Conservation (phyloP, 1,140 invertebrate species). For the Nasonia longicornis region DNA sequence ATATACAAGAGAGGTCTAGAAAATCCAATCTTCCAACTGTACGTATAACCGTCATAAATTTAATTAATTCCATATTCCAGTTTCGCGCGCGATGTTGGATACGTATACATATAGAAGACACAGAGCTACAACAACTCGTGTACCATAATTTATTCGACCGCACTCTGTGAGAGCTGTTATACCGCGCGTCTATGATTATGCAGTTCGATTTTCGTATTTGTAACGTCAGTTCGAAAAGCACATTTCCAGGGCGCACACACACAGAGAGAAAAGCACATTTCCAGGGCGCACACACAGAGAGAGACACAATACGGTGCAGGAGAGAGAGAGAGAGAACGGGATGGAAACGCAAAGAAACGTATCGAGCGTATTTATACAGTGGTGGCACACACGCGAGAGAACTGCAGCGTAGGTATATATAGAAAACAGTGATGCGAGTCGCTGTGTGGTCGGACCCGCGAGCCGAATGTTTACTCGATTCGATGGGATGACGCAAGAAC, state of each 20-base stretch:
- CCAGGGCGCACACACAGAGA: too few species aligned
- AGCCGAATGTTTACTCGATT: not conserved
- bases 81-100: not conserved
- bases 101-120: not conserved
- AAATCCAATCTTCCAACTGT: not conserved
- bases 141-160: not conserved
- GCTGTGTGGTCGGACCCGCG: not conserved
- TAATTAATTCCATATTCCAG: not conserved
- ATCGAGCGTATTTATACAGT: not conserved
- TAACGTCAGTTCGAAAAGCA: not conserved
- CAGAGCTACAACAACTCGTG: too few species aligned
- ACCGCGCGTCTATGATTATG: not conserved
- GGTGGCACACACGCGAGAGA: too few species aligned
- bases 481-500: not conserved
- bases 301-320: too few species aligned
- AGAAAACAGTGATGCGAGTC: not conserved
- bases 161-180: not conserved
- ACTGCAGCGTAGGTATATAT: not conserved
- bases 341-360: not conserved
- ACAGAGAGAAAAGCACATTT: not conserved
- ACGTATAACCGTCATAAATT: not conserved
- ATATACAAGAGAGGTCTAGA: not conserved
- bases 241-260: not conserved
- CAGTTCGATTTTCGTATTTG: not conserved
- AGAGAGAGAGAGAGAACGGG: not conserved